phyloP scores from a whole-genome alignment of 2,888 invertebrate genomes.

The Andrena minutula region DNA sequence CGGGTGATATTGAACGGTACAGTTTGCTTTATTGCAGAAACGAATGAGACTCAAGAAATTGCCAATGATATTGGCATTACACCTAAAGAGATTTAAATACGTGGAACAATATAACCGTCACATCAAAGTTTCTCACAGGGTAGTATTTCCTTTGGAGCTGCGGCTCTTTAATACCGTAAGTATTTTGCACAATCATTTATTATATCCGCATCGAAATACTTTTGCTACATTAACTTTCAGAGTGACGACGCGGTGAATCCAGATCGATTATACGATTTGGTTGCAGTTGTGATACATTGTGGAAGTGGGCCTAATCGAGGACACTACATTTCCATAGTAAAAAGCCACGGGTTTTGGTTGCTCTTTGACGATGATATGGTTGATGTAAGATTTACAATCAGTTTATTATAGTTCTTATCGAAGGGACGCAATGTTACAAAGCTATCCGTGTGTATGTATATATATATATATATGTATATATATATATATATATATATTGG shows the following conservation, averaged over 20 bases:
- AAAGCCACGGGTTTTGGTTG: conserved; percentile 99
- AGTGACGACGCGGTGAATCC: conserved; percentile 99
- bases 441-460: not conserved
- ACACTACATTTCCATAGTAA: conserved; percentile 99
- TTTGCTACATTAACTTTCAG: conserved; percentile 85
- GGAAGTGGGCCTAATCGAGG: conserved; percentile 99
- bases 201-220: not conserved
- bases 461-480: too few species aligned
- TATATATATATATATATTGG: too few species aligned
- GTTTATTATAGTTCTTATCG: not conserved
- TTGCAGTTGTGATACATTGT: conserved; percentile 99
- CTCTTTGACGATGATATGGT: conserved; percentile 99
- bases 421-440: conserved; percentile 70
- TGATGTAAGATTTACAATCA: conserved; percentile 91
- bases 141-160: conserved; percentile 99
- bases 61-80: conserved; percentile 98
- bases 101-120: conserved; percentile 99
- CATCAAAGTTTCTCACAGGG: conserved; percentile 99
- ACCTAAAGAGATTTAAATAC: conserved; percentile 98
- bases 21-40: conserved; percentile 85
- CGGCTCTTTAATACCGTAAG: conserved; percentile 98
- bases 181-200: conserved; percentile 68
- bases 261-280: conserved; percentile 98
- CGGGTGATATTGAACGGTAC: not conserved
- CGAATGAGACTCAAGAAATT: conserved; percentile 99